Evolutionary conservation across 1,140 invertebrate species (phyloP), one percentile per base, ranked within the genome.

Genomic region (Hyles vespertilio): DNA sequence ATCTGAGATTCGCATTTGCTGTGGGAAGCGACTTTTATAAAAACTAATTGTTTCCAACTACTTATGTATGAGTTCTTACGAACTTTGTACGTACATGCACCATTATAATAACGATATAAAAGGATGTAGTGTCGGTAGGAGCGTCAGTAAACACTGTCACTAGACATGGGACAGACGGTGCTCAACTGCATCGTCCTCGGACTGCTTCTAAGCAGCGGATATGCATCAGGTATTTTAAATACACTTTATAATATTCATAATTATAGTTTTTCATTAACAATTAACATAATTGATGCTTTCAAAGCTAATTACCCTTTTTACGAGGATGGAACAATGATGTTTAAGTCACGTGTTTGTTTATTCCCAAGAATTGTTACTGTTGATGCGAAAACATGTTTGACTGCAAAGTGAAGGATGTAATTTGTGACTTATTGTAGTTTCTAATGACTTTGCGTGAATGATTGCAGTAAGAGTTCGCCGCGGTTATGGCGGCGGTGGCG

Each of bases 381-480:
- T 22, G 22, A 22, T 22, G 22, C 22, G 22, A 22, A 22, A 22
- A 22, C 22, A 22, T 22, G 22, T 22, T 1, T 22, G 0, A 22
- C 22, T 22, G 22, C 22, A 22, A 22, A 22, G 2, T 22, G 22
- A 22, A 22, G 2, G 0, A 22, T 22, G 22, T 22, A 22, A 22
- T 22, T 22, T 22, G 22, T 22, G 2, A 22, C 22, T 22, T 22
- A 22, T 22, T 22, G 22, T 22, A 22, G 22, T 40, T 40, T 40
- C 36, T 40, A 40, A 40, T 40, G 36, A 40, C 5, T 40, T 45
- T 55, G 10, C 11, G 44, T 46, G 45, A 53, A 46, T 54, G 56
- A 32, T 81, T 76, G 36, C 81, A 84, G 81, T 87, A 40, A 89
- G 90, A 58, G 80, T 90, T 9, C 87, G 89, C 56, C 77, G 81